Conservation (phyloP, 2,797 vertebrate genomes). For the Dendrocincla fuliginosa region DNA sequence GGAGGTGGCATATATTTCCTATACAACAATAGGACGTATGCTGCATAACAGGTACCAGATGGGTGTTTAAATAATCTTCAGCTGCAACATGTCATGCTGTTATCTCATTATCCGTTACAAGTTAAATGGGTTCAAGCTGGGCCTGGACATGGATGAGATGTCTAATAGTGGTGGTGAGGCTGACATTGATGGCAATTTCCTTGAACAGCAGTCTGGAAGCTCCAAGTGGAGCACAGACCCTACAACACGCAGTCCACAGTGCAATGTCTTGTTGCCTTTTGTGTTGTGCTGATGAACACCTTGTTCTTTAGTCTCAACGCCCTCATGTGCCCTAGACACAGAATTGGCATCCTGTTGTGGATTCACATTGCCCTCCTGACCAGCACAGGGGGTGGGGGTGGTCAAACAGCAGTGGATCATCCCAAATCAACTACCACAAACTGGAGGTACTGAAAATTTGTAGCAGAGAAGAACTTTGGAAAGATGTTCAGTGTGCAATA, state of each 20-base stretch:
- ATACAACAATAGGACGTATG: constrained; percentile 56
- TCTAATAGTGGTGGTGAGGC: constrained; percentile 37
- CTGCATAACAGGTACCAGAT: constrained; percentile 68
- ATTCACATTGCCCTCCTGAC: neutral
- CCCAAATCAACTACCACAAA: neutral
- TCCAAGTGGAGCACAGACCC: constrained; percentile 53
- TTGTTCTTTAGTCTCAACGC: neutral
- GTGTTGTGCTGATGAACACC: neutral
- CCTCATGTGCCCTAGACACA: neutral
- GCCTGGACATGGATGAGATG: constrained; percentile 41
- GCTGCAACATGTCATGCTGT: constrained; percentile 65
- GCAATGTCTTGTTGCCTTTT: neutral
- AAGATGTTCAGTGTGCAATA: neutral
- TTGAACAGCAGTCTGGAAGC: constrained; percentile 59
- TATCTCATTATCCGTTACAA: constrained; percentile 66
- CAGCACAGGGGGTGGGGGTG: neutral
- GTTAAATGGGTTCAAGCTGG: constrained; percentile 67
- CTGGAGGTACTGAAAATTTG: neutral
- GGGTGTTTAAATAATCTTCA: constrained; percentile 64
- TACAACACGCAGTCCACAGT: neutral
- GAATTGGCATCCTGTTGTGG: neutral
- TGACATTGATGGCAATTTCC: constrained; percentile 69
- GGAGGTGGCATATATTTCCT: constrained; percentile 65
- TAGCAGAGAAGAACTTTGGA: neutral
- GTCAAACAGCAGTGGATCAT: neutral